These are phyloP conservation scores for Anoncus sp. DNA, from an alignment of 2,888 invertebrate species.

Conservation along the genomic window DNA sequence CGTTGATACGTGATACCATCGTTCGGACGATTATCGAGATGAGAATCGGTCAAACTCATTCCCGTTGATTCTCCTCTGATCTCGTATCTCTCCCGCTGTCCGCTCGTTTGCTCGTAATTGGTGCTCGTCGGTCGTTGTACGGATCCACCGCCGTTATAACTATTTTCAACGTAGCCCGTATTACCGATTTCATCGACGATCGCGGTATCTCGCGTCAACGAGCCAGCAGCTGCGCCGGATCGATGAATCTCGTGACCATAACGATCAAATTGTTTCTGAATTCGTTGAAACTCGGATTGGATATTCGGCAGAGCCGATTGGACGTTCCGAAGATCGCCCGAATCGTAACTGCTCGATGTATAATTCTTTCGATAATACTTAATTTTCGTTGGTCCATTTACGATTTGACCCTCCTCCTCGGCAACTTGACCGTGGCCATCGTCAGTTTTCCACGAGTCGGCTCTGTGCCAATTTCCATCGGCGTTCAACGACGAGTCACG, in stretches of 20 bases:
- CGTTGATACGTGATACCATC: slow-evolving; percentile 6
- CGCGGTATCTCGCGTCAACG: too few species aligned
- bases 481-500: slow-evolving; percentile 10
- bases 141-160: too few species aligned
- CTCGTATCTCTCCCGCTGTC: neutral
- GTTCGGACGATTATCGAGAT: neutral
- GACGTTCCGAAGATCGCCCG: slow-evolving; percentile 43
- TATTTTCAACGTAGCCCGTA: slow-evolving; percentile 27
- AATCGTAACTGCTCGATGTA: slow-evolving; percentile 71
- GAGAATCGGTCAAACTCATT: slow-evolving; percentile 1
- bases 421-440: slow-evolving; percentile 60
- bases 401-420: slow-evolving; percentile 65
- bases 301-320: slow-evolving; percentile 2
- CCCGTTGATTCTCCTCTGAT: neutral
- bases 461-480: slow-evolving; percentile 62
- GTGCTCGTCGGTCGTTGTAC: neutral
- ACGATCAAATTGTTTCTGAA: slow-evolving; percentile 57
- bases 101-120: slow-evolving; percentile 15
- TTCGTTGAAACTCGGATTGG: slow-evolving; percentile 58
- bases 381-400: slow-evolving; percentile 69
- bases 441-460: slow-evolving; percentile 60
- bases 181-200: slow-evolving; percentile 4
- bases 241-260: slow-evolving; percentile 60
- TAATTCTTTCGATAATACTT: slow-evolving; percentile 77
- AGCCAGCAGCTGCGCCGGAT: slow-evolving; percentile 9